Evolutionary conservation across 2,797 vertebrate species (phyloP).

Genomic region (Chloroceryle amazona): DNA sequence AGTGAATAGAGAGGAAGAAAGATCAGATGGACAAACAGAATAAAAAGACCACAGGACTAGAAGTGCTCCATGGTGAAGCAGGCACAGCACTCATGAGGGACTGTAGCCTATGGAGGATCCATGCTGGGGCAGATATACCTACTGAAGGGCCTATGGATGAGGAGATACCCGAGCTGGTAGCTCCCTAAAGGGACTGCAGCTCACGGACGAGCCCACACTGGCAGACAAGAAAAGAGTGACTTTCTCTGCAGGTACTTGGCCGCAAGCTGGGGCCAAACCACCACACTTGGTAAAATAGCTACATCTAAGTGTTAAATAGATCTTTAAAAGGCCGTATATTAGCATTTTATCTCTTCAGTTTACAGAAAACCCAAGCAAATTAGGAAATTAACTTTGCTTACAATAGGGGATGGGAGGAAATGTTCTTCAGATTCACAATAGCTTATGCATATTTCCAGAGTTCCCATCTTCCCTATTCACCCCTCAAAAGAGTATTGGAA

Average conservation of each 20-base stretch:
- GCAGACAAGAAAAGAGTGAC: background rate
- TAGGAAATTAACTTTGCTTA: background rate
- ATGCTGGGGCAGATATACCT: background rate
- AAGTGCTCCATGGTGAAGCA: background rate
- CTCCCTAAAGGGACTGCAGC: background rate
- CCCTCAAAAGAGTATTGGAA: background rate
- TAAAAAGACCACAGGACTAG: background rate
- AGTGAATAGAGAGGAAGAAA: background rate
- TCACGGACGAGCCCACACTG: background rate
- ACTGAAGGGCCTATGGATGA: background rate
- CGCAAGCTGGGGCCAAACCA: background rate
- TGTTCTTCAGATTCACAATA: background rate
- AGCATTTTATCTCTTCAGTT: background rate
- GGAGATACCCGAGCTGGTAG: accelerated
- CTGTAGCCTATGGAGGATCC: accelerated
- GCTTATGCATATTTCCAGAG: background rate
- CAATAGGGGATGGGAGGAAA: background rate
- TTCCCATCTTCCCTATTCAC: background rate
- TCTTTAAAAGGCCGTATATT: background rate
- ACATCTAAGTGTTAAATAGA: background rate
- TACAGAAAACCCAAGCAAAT: background rate
- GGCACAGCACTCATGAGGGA: background rate
- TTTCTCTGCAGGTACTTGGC: background rate
- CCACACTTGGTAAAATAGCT: background rate
- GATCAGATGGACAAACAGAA: background rate